Evolutionary conservation across 2,113 vertebrate species (phyloP), one percentile per base, ranked within the genome.

Genomic region (Halichoerus grypus): DNA sequence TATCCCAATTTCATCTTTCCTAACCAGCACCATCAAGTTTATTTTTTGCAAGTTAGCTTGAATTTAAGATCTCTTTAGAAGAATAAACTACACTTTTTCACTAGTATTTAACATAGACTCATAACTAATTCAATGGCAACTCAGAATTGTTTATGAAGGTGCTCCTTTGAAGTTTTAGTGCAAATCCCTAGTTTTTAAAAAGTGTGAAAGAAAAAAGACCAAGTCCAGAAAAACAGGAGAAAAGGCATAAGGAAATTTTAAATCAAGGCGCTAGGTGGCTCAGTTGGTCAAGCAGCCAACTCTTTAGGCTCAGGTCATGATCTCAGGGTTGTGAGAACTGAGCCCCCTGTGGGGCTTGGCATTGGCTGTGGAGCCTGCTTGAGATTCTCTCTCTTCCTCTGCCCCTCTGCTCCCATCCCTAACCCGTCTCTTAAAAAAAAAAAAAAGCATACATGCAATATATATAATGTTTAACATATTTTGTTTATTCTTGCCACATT

Each of bases 1-100:
- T 8, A 95, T 16, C 11, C 13, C 86, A 91, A 65, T 80, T 90
- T 77, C 11, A 51, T 71, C 31, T 91, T 93, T 96, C 95, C 61
- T 72, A 72, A 84, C 42, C n/a, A 91, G 77, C 63, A 94, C 28
- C 31, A 67, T 83, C 0, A 94, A 92, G 36, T 61, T 79, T 89
- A 65, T 63, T 90, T 77, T 24, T 79, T 76, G 36, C 53, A 97
- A 76, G 82, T 1, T 69, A 87, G 46, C 28, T 39, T 86, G 28
- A 88, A 85, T 67, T 67, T 67, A 67, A 33, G 7, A 57, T 57
- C 42, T 53, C 22, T 84, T 69, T 46, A 83, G 51, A 80, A 93
- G 9, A 13, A 13, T 33, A 22, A 92, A 89, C 26, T 72, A 67
- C 6, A 21, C 53, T 92, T 92, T 82, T 4, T 51, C 74, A 94